A percentile compares a stretch with the other conserved stretches of the same genome.
Evolutionary conservation across 30 jellyfish, hydroid and myxozoan species (phyloP).

Genomic region (Clytia hemisphaerica): DNA sequence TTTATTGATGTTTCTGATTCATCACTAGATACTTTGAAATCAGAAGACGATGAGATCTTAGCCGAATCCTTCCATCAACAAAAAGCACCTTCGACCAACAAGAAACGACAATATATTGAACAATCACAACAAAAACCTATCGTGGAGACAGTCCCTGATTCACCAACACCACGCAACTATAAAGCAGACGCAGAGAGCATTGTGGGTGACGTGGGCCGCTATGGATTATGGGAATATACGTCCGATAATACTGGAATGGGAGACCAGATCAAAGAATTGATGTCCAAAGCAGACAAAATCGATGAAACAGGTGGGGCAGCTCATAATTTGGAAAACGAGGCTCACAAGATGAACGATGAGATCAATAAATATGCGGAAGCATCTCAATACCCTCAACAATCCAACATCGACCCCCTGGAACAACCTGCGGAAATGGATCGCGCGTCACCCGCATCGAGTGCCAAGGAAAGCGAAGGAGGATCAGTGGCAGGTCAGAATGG

Average conservation of each 20-base stretch:
- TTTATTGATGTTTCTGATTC: too few species aligned
- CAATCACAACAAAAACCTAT: too few species aligned
- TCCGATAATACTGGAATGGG: slow-evolving; percentile 56
- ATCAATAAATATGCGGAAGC: slow-evolving; percentile 22
- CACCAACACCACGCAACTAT: too few species aligned
- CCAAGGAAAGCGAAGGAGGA: too few species aligned
- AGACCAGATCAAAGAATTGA: slow-evolving; percentile 7
- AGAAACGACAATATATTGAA: too few species aligned
- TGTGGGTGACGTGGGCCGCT: slow-evolving; percentile 62
- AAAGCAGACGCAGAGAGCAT: slow-evolving; percentile 48
- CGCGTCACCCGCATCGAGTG: slow-evolving; percentile 28
- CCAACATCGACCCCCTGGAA: slow-evolving; percentile 35
- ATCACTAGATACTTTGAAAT: too few species aligned
- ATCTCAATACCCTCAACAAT: background rate
- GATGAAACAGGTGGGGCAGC: slow-evolving; percentile 5
- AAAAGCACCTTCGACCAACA: too few species aligned
- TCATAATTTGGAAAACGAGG: slow-evolving; percentile 21
- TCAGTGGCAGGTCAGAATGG: background rate
- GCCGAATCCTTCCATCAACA: too few species aligned
- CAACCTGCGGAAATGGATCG: slow-evolving; percentile 24
- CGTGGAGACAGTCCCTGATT: too few species aligned
- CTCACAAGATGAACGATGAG: slow-evolving; percentile 19
- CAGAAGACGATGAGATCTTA: too few species aligned
- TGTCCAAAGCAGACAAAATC: slow-evolving; percentile 6
- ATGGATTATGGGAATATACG: slow-evolving; percentile 82